Conservation (phyloP, 2,113 vertebrate genomes). For the Lepus timidus region DNA sequence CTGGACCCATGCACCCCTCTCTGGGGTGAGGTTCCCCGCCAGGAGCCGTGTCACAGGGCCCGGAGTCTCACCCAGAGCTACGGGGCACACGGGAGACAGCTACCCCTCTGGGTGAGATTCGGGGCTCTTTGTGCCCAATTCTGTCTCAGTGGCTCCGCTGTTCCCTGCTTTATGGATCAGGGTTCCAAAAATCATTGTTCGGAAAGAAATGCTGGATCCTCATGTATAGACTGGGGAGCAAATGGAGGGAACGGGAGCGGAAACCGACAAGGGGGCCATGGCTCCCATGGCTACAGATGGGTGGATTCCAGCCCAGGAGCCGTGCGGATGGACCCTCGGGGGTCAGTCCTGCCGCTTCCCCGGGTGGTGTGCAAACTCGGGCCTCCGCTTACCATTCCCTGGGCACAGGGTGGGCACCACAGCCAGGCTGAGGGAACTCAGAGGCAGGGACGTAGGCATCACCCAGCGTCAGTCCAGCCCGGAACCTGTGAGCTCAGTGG, state of each 20-base stretch:
- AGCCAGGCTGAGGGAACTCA: neutral
- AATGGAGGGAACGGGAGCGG: no score
- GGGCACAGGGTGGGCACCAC: fast-evolving
- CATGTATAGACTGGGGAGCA: neutral
- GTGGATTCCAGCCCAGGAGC: neutral
- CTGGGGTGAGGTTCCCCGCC: neutral
- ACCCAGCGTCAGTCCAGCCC: neutral
- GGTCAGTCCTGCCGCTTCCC: neutral
- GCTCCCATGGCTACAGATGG: fast-evolving
- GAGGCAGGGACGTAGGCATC: neutral
- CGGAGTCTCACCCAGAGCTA: neutral
- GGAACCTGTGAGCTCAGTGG: neutral
- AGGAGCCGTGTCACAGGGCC: neutral
- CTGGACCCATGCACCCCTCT: neutral
- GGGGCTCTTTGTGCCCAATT: neutral
- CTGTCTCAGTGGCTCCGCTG: neutral
- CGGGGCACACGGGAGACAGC: no score
- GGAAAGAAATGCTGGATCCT: neutral
- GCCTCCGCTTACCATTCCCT: neutral
- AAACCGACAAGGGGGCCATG: no score
- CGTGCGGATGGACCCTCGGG: fast-evolving
- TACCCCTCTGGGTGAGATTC: neutral
- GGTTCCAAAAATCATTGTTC: neutral
- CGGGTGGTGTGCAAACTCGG: fast-evolving
- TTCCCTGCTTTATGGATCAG: neutral